Evolutionary conservation across 2,888 invertebrate genomes (phyloP).

Genomic region (Caenorhabditis sp.): DNA sequence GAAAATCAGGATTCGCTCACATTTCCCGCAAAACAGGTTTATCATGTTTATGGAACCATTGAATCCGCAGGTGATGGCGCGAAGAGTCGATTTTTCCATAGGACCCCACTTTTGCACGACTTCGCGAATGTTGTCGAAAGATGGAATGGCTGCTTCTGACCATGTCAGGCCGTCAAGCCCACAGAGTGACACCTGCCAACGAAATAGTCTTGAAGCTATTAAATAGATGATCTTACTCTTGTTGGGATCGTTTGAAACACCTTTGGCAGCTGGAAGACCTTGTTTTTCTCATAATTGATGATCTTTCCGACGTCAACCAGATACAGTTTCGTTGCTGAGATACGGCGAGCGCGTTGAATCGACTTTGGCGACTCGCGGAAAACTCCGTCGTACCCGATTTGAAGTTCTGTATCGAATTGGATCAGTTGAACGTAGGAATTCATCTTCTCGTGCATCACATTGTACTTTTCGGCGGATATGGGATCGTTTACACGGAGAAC

Average conservation of each 20-base stretch:
- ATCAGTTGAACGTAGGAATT: slow-evolving; percentile 26
- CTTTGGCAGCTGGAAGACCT: slow-evolving; percentile 49
- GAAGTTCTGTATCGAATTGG: slow-evolving; percentile 43
- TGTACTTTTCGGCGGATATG: slow-evolving; percentile 13
- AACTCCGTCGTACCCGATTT: slow-evolving; percentile 56
- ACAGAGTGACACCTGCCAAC: slow-evolving; percentile 39
- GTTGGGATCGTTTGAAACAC: slow-evolving; percentile 47
- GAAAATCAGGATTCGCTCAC: slow-evolving; percentile 9
- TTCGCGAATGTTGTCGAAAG: slow-evolving; percentile 59
- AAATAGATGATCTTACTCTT: slow-evolving; percentile 14
- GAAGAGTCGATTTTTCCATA: slow-evolving; percentile 24
- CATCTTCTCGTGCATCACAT: slow-evolving; percentile 49
- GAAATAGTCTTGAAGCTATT: no score
- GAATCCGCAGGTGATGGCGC: slow-evolving; percentile 38
- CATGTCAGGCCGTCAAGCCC: slow-evolving; percentile 57
- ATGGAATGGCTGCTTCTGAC: slow-evolving; percentile 39
- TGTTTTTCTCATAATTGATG: slow-evolving; percentile 40
- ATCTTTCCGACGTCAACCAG: slow-evolving; percentile 48
- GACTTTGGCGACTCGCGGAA: slow-evolving; percentile 10
- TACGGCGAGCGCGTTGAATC: slow-evolving; percentile 35
- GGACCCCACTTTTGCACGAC: slow-evolving; percentile 57
- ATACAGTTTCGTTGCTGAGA: slow-evolving; percentile 42
- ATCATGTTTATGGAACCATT: slow-evolving; percentile 49
- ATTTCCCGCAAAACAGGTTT: slow-evolving; percentile 37
- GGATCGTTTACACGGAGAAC: slow-evolving; percentile 37